Evolutionary conservation across 2,888 invertebrate genomes (phyloP).

Genomic region (Hemaris fuciformis): DNA sequence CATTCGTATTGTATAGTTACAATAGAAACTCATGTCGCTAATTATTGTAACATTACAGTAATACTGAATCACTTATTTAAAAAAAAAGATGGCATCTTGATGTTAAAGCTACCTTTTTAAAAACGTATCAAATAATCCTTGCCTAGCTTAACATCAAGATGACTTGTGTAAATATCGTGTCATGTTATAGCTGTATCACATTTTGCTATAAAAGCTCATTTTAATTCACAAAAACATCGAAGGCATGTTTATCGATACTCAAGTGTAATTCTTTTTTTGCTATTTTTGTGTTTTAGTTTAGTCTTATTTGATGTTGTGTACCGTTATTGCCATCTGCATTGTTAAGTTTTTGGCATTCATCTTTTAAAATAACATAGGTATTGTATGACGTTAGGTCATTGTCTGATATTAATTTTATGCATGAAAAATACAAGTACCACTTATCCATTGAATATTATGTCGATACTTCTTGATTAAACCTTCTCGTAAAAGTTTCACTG

Average conservation of each 20-base stretch:
- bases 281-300: background rate
- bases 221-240: constrained; percentile 3
- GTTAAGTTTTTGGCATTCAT: too few species aligned
- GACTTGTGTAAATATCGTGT: constrained; percentile 3
- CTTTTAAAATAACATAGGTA: background rate
- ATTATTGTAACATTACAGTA: background rate
- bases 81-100: background rate
- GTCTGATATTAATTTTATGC: too few species aligned
- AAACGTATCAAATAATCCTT: background rate
- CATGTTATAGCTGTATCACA: constrained; percentile 6
- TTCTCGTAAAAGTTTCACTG: too few species aligned
- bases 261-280: background rate
- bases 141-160: background rate
- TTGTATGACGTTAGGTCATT: background rate
- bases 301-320: background rate
- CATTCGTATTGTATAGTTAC: background rate
- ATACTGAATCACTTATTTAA: background rate
- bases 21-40: background rate
- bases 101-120: background rate
- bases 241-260: background rate
- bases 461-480: too few species aligned
- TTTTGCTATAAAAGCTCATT: background rate
- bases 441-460: too few species aligned
- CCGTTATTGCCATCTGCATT: background rate
- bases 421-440: too few species aligned